Percentiles rank a stretch among this genome's conserved stretches.
phyloP scores from a whole-genome alignment of 2,888 invertebrate genomes.

The Folsomia manolachei region DNA sequence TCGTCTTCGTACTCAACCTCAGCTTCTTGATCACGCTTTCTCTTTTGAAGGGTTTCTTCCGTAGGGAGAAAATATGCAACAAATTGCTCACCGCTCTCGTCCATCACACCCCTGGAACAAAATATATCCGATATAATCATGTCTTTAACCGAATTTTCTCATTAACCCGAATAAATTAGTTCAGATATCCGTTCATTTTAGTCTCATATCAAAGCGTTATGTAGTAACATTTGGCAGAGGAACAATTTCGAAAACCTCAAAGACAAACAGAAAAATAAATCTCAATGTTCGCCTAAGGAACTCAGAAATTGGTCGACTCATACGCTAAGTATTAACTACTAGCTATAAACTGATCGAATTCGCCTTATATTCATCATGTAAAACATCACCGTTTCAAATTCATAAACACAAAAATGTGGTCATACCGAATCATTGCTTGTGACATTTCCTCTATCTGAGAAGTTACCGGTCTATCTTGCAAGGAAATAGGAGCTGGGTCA shows the following conservation, averaged over 20 bases:
- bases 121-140: conserved; percentile 17
- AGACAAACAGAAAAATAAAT: conserved; percentile 16
- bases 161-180: conserved; percentile 9
- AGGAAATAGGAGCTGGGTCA: conserved; percentile 87
- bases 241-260: conserved; percentile 1
- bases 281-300: conserved; percentile 21
- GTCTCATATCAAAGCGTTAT: conserved; percentile 27
- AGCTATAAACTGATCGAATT: conserved; percentile 36
- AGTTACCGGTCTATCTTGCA: conserved; percentile 65
- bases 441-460: conserved; percentile 96
- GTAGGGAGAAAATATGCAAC: conserved; percentile 98
- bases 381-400: no score
- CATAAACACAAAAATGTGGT: background rate
- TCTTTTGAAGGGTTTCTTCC: conserved; percentile 84
- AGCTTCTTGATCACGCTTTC: conserved; percentile 75
- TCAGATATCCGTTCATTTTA: conserved; percentile 41
- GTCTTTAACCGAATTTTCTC: background rate
- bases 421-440: conserved; percentile 93
- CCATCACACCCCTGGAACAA: conserved; percentile 94
- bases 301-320: conserved; percentile 19
- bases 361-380: conserved; percentile 37
- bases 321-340: background rate
- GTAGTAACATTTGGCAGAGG: background rate
- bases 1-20: conserved; percentile 79
- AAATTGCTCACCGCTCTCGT: conserved; percentile 97